phyloP scores from a whole-genome alignment of 2,888 invertebrate genomes.

The Thecocarcelia acutangulata region DNA sequence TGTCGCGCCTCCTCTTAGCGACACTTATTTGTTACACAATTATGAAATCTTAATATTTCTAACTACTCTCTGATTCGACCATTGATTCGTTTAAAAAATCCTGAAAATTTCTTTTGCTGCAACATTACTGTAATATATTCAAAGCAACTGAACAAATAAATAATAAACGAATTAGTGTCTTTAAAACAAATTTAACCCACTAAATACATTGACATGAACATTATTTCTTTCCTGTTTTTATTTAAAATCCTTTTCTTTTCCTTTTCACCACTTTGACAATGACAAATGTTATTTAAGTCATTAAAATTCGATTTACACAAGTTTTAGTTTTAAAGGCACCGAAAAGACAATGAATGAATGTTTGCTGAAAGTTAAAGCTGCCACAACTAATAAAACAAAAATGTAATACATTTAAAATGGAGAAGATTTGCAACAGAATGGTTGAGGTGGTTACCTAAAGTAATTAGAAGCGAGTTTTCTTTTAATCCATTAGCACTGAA shows the following conservation, averaged over 20 bases:
- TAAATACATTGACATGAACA: conserved; percentile 15
- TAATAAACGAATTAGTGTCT: conserved; percentile 22
- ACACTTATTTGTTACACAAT: too few relatives aligned
- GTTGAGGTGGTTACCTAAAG: neutral
- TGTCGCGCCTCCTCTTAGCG: too few relatives aligned
- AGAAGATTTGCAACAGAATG: neutral
- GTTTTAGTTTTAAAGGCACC: conserved; percentile 3
- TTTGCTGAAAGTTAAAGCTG: neutral
- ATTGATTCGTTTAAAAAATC: too few relatives aligned
- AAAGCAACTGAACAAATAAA: conserved; percentile 3
- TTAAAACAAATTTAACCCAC: conserved; percentile 15
- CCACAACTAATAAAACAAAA: conserved; percentile 10
- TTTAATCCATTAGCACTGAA: neutral
- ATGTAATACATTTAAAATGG: neutral
- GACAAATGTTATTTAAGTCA: conserved; percentile 66
- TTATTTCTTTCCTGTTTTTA: conserved; percentile 9
- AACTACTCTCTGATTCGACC: too few relatives aligned
- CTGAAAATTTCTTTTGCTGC: too few relatives aligned
- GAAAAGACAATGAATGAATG: neutral
- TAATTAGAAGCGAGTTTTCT: conserved; percentile 2
- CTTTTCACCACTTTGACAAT: conserved; percentile 56
- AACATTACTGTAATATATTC: too few relatives aligned
- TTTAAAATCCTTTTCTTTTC: conserved; percentile 23
- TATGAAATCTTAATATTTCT: too few relatives aligned
- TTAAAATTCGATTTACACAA: conserved; percentile 67